Percentiles rank a stretch among this genome's conserved stretches.
Conservation (phyloP, 2,113 vertebrate genomes). For the Antechinus flavipes region DNA sequence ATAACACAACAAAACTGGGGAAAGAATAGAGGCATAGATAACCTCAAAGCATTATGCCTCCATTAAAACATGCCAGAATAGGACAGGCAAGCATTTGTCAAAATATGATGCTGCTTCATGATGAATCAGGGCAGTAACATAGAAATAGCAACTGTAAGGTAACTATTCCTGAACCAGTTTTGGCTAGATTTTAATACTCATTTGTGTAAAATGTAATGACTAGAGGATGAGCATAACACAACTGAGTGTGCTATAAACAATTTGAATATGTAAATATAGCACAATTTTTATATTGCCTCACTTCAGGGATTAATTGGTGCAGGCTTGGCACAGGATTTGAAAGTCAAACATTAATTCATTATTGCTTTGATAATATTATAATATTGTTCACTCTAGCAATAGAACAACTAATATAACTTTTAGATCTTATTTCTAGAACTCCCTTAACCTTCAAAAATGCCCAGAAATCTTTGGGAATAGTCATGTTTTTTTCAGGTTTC, state of each 20-base stretch:
- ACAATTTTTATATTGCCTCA: background rate
- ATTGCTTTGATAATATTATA: background rate
- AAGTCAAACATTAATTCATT: background rate
- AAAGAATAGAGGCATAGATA: background rate
- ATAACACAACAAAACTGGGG: background rate
- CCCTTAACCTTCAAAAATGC: slow-evolving; percentile 8
- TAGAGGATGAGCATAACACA: background rate
- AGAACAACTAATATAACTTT: slow-evolving; percentile 9
- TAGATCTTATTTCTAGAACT: slow-evolving; percentile 22
- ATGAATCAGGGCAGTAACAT: background rate
- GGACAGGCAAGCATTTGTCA: background rate
- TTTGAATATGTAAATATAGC: background rate
- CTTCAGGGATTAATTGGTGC: slow-evolving; percentile 17
- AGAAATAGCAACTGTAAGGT: background rate
- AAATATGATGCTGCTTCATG: background rate
- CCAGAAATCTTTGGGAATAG: background rate
- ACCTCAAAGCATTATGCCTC: background rate
- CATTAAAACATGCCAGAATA: background rate
- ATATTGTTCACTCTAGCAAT: background rate
- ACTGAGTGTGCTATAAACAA: background rate
- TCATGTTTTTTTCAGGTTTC: background rate
- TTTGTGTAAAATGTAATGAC: background rate
- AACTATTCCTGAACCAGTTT: background rate
- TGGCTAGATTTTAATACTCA: background rate
- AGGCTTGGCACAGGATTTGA: background rate